phyloP scores from a whole-genome alignment of 2,888 invertebrate genomes.

The Trissoscelio sp. region DNA sequence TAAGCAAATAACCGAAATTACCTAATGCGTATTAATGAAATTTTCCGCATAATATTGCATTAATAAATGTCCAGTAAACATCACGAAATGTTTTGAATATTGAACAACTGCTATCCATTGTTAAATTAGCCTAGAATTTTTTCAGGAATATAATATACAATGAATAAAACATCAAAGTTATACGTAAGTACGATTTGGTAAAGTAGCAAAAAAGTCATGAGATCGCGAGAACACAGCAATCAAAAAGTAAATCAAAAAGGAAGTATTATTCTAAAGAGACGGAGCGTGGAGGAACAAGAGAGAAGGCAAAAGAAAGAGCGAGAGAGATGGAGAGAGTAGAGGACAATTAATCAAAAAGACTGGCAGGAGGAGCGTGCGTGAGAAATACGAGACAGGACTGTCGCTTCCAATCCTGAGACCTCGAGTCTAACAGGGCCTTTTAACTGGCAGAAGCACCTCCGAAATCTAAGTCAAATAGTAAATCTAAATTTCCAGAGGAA shows the following conservation, averaged over 20 bases:
- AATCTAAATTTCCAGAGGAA: slow-evolving; percentile 63
- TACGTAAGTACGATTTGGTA: slow-evolving; percentile 38
- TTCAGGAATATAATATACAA: slow-evolving; percentile 30
- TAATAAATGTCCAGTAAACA: not conserved
- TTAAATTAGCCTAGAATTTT: slow-evolving; percentile 7
- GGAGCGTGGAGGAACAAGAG: slow-evolving; percentile 18
- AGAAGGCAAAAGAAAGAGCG: slow-evolving; percentile 48
- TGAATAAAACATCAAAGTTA: slow-evolving; percentile 50
- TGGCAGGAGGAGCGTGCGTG: slow-evolving; percentile 77
- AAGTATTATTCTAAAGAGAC: slow-evolving; percentile 28
- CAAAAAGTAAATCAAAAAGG: slow-evolving; percentile 51
- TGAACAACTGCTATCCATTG: not conserved
- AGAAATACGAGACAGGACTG: slow-evolving; percentile 78
- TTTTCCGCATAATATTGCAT: too few relatives aligned
- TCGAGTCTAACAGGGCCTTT: slow-evolving; percentile 56
- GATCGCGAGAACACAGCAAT: slow-evolving; percentile 37
- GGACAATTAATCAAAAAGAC: slow-evolving; percentile 78
- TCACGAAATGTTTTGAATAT: slow-evolving; percentile 1
- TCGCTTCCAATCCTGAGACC: slow-evolving; percentile 71
- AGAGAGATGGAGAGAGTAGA: slow-evolving; percentile 30
- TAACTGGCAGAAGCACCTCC: slow-evolving; percentile 59
- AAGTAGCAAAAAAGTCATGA: slow-evolving; percentile 47
- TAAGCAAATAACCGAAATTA: too few relatives aligned
- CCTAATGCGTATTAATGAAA: too few relatives aligned
- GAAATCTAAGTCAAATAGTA: slow-evolving; percentile 67